Evolutionary conservation across 2,888 invertebrate genomes (phyloP).

Genomic region (Gandaritis pyraliata): DNA sequence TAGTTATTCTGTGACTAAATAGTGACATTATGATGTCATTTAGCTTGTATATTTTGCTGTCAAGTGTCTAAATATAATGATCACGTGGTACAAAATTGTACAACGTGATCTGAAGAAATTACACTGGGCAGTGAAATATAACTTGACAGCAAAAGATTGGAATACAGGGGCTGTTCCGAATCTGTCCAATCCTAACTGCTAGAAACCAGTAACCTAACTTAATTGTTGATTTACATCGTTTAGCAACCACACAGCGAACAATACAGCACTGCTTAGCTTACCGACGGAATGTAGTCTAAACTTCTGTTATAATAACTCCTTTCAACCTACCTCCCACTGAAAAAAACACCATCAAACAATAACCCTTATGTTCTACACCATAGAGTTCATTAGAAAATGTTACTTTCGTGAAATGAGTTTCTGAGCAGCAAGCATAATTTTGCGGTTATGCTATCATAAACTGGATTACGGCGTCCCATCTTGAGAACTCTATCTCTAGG

Average conservation of each 20-base stretch:
- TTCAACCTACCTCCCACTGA: conserved; percentile 27
- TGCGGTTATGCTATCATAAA: conserved; percentile 53
- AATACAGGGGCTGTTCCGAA: too few species aligned
- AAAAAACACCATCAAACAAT: conserved; percentile 29
- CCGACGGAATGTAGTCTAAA: conserved; percentile 74
- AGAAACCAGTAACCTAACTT: conserved; percentile 33
- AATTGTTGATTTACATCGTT: conserved; percentile 60
- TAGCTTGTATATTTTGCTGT: too few species aligned
- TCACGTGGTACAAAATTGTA: too few species aligned
- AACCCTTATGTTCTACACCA: conserved; percentile 24
- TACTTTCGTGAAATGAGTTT: conserved; percentile 47
- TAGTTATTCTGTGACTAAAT: too few species aligned
- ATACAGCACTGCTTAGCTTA: conserved; percentile 64
- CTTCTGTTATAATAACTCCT: conserved; percentile 57
- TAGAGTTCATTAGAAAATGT: conserved; percentile 43
- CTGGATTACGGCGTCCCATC: conserved; percentile 46
- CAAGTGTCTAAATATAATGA: too few species aligned
- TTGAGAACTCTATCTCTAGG: conserved; percentile 43
- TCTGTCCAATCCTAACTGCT: conserved; percentile 1
- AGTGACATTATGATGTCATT: too few species aligned
- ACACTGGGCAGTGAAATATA: too few species aligned
- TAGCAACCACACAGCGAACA: conserved; percentile 58
- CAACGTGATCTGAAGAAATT: too few species aligned
- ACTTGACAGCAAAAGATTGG: too few species aligned
- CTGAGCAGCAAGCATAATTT: conserved; percentile 52